Evolutionary conservation across 2,888 invertebrate species (phyloP).

Genomic region (Temnothorax unifasciatus): DNA sequence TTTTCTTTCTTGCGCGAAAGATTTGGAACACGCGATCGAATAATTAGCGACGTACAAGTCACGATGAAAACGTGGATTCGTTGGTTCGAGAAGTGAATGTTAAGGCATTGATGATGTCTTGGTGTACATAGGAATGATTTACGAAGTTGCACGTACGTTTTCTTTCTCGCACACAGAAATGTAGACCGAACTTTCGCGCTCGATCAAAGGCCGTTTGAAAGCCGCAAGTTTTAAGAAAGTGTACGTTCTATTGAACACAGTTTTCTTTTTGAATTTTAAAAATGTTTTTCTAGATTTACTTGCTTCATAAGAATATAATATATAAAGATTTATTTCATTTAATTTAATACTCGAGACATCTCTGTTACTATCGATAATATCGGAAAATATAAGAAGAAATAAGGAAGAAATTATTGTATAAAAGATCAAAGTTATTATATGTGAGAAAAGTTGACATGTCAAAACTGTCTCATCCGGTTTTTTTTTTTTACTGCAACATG

Average conservation of each 20-base stretch:
- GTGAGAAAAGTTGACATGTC: background rate
- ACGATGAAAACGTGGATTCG: background rate
- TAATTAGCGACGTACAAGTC: background rate
- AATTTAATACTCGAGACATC: background rate
- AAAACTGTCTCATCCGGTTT: background rate
- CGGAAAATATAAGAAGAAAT: background rate
- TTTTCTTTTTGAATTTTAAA: background rate
- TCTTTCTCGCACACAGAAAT: background rate
- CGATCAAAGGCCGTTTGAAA: background rate
- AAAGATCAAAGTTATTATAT: background rate
- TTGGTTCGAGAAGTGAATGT: background rate
- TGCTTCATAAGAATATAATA: background rate
- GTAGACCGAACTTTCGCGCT: background rate
- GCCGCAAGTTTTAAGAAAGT: background rate
- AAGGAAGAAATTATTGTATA: slow-evolving; percentile 6
- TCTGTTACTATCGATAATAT: background rate
- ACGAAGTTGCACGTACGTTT: background rate
- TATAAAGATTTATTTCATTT: background rate
- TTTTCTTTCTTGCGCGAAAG: background rate
- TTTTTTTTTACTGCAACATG: background rate
- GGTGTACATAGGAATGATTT: background rate
- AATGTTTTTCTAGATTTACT: background rate
- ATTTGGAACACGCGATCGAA: background rate
- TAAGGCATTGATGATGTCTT: background rate
- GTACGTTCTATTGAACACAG: background rate